Percentiles rank a stretch among this genome's conserved stretches.
Evolutionary conservation across 92 coral and sea anemone genomes (phyloP).

Genomic region (Pocillopora meandrina): DNA sequence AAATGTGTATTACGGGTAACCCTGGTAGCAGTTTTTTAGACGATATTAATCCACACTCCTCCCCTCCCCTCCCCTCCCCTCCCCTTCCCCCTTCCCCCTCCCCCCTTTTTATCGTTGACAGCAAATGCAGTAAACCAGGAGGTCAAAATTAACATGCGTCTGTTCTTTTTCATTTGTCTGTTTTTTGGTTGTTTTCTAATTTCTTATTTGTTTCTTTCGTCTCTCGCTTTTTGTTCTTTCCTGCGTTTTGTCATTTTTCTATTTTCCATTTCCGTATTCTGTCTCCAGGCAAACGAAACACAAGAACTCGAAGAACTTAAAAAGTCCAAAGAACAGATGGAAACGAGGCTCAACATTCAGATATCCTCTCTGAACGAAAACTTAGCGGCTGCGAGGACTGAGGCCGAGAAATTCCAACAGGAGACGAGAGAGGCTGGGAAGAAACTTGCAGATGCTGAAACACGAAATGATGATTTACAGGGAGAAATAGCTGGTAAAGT

Average conservation of each 20-base stretch:
- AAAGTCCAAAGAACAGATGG: slow-evolving; percentile 78
- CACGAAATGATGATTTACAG: slow-evolving; percentile 72
- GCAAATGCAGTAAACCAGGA: too few species aligned
- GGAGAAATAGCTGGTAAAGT: slow-evolving; percentile 90
- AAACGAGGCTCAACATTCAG: slow-evolving; percentile 86
- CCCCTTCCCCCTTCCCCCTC: too few species aligned
- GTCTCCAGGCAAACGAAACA: slow-evolving; percentile 74
- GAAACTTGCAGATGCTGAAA: slow-evolving; percentile 59
- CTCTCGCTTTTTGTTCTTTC: too few species aligned
- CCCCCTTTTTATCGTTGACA: too few species aligned
- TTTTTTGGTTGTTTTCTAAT: too few species aligned
- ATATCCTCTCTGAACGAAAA: slow-evolving; percentile 90
- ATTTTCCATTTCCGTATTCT: background rate
- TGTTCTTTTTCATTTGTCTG: too few species aligned
- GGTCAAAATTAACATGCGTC: too few species aligned
- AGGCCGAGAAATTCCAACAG: slow-evolving; percentile 68
- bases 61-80: too few species aligned
- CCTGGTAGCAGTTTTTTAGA: too few species aligned
- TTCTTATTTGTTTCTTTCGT: too few species aligned
- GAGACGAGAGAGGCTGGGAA: slow-evolving; percentile 60
- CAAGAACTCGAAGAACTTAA: slow-evolving; percentile 74
- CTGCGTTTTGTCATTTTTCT: background rate
- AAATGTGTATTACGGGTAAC: too few species aligned
- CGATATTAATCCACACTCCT: too few species aligned
- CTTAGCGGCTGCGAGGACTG: slow-evolving; percentile 79